A percentile compares a stretch with the other conserved stretches of the same genome.
phyloP scores from a whole-genome alignment of 2,888 invertebrate genomes.

The Scrobipalpa costella region DNA sequence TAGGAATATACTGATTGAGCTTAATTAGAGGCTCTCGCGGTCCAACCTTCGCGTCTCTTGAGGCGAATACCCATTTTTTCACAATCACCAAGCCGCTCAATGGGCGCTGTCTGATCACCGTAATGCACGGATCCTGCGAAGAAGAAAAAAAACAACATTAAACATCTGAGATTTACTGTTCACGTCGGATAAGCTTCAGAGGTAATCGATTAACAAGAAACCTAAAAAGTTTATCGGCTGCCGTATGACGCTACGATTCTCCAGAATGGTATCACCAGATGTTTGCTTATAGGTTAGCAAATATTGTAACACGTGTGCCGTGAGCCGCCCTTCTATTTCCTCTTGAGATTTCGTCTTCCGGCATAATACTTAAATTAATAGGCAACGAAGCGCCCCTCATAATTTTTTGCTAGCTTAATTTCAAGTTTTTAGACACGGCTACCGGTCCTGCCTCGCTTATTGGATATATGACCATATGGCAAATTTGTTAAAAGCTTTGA shows the following conservation, averaged over 20 bases:
- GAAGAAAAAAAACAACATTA: constrained; percentile 54
- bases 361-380: constrained; percentile 76
- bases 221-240: constrained; percentile 31
- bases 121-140: constrained; percentile 72
- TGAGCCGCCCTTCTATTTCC: constrained; percentile 74
- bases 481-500: constrained; percentile 49
- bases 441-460: constrained; percentile 53
- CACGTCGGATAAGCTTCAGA: constrained; percentile 27
- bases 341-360: constrained; percentile 80
- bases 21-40: constrained; percentile 78
- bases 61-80: constrained; percentile 76
- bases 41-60: constrained; percentile 62
- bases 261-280: constrained; percentile 68
- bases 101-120: constrained; percentile 76
- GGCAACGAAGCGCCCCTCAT: constrained; percentile 51
- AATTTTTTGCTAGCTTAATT: constrained; percentile 64
- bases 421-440: constrained; percentile 57
- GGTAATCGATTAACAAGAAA: constrained; percentile 37
- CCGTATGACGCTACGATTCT: constrained; percentile 44
- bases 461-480: constrained; percentile 61
- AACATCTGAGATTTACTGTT: constrained; percentile 33
- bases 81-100: constrained; percentile 75
- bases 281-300: constrained; percentile 74
- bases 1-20: constrained; percentile 81
- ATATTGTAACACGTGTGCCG: constrained; percentile 80